Base-by-base conservation (phyloP, 2,888 invertebrate genomes). In the Ectemnius continuus region DNA sequence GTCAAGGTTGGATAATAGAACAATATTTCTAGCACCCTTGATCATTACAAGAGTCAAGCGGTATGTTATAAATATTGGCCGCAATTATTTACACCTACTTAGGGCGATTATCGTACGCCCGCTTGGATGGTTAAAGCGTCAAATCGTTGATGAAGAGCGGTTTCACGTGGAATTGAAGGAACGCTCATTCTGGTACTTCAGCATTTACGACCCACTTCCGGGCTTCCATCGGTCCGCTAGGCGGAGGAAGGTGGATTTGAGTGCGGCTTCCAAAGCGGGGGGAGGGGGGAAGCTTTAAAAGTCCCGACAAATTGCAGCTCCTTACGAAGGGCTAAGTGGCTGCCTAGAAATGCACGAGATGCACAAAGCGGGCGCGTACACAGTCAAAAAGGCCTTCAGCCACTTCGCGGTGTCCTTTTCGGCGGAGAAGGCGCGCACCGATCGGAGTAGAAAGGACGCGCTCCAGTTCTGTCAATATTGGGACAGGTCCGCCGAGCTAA, bases 401-500 rank as follows among this genome's bases (percentile, higher is more conserved):
- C 75, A 72, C 76, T 75, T 78, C 70, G 70, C 69, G 77, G 69
- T 74, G 75, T 79, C 73, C 73, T 80, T 72, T 70, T 74, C 57
- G 36, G 36, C 36, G 45, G 58, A 23, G 57, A 76, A 79, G 77
- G 48, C 63, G 48, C 63, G 47, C 52, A 66, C 61, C 65, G 68
- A 63, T 52, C 46, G 65, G 67, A 68, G 74, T 6, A 36, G 67
- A 79, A 80, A 75, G 75, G 74, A 67, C 77, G 36, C 36, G 65
- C 79, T 73, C 52, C 62, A 71, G 79, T 80, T 84, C 75, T 65
- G 84, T 80, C 84, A 85, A 85, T 84, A 85, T 85, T 85, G 64
- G 86, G 83, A 79, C 84, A 85, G 83, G 82, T 77, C 71, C 61
- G 23, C 16, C 73, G 59, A 56, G 61, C 69, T 66, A 74, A 66